Conservation (phyloP, 2,888 invertebrate genomes). For the Drosophila tripunctata region DNA sequence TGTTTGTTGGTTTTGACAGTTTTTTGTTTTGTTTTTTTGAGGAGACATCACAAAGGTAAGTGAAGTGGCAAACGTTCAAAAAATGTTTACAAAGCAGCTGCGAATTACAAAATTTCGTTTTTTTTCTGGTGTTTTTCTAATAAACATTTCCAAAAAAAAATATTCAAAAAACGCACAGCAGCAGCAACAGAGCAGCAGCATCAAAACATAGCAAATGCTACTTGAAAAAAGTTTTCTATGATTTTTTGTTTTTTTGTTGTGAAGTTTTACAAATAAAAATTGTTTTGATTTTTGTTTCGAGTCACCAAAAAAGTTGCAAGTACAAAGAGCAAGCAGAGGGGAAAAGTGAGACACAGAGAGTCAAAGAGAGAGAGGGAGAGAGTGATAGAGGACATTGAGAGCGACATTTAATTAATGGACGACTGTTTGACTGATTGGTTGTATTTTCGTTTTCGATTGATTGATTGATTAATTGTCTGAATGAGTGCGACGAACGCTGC, state of each 20-base stretch:
- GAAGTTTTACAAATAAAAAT: conserved; percentile 45
- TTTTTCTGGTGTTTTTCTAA: conserved; percentile 47
- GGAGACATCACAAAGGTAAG: conserved; percentile 58
- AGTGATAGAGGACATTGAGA: conserved; percentile 51
- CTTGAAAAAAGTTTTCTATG: conserved; percentile 41
- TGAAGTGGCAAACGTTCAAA: conserved; percentile 52
- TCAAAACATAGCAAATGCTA: conserved; percentile 48
- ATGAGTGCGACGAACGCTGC: conserved; percentile 66
- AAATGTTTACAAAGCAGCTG: conserved; percentile 62
- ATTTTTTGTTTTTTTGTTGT: conserved; percentile 11
- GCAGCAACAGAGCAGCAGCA: conserved; percentile 31
- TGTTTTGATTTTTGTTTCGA: conserved; percentile 26
- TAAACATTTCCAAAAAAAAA: conserved; percentile 52
- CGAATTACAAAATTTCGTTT: conserved; percentile 33
- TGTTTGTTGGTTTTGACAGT: conserved; percentile 39
- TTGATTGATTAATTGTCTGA: conserved; percentile 63
- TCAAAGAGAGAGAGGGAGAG: no score
- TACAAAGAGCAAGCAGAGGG: conserved; percentile 66
- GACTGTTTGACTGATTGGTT: conserved; percentile 71
- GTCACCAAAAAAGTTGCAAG: conserved; percentile 56
- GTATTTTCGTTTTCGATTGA: conserved; percentile 47
- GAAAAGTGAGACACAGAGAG: no score
- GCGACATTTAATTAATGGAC: conserved; percentile 76
- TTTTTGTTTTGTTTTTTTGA: conserved; percentile 2
- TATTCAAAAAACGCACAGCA: conserved; percentile 14